Base-by-base conservation (phyloP, 2,888 invertebrate genomes). In the Drosophila ochracea region DNA sequence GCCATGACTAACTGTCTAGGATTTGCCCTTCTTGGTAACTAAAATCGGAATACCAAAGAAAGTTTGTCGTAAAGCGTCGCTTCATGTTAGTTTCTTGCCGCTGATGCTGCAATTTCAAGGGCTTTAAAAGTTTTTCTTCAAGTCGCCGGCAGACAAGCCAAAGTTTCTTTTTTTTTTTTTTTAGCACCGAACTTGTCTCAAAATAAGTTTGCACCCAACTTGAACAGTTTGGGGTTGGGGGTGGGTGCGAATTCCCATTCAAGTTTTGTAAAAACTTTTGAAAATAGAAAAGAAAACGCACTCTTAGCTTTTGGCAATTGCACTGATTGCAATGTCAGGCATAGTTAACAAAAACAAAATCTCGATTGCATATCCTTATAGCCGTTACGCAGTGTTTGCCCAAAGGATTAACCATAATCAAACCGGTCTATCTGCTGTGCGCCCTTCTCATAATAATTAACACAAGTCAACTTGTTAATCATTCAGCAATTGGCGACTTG, bases 401-500 rank as follows among this genome's bases (percentile, higher is more conserved):
- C 75, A 66, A 71, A 74, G 89, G 89, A 84, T 89, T 79, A 76
- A 70, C 54, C 63, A 72, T 70, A 71, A 89, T 78, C 72, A 80
- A 82, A 78, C 72, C 78, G 77, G 80, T 75, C 79, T 54, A 28
- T 30, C 61, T 61, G 30, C 30, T 31, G 25, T 25, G 47, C 31
- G 58, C 39, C 11, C 63, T 57, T 21, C 30, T 75, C 61, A 58
- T 77, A 73, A 82, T 90, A 80, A 89, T 89, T 84, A 85, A 77
- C 74, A 80, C 80, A 82, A 91, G 91, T 89, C 91, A 89, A 91
- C 89, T 89, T 90, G 90, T 90, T 89, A 84, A 84, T 91, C 90
- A 89, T 91, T 80, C 70, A 78, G 71, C 90, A 80, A 87, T 91
- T 83, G 82, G 63, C 54, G 54, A 62, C 65, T 68, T 65, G 68